phyloP scores from a whole-genome alignment of 2,797 vertebrate species.

The Poeciliopsis turneri region DNA sequence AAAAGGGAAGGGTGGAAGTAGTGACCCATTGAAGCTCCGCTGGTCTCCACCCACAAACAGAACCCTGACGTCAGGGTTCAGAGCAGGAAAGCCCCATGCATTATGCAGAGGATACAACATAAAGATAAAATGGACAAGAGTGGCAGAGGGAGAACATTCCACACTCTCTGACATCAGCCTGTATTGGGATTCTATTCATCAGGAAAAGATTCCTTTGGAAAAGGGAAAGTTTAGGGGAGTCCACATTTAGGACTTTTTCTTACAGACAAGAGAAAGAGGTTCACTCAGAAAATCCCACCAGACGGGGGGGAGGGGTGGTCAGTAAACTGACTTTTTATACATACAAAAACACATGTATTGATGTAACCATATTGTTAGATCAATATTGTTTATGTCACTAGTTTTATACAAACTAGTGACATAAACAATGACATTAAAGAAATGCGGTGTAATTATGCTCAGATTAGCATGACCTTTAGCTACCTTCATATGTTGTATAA shows the following conservation, averaged over 20 bases:
- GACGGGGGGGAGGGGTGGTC: accelerated
- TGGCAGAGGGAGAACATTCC: conserved; percentile 53
- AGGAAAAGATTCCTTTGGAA: conserved; percentile 5
- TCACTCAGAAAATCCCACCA: no score
- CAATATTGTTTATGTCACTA: no score
- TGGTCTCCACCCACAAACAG: conserved; percentile 45
- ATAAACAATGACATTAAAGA: no score
- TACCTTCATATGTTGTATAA: no score
- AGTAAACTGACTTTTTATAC: no score
- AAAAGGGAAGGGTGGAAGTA: conserved; percentile 35
- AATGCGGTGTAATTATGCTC: no score
- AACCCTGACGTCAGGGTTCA: conserved; percentile 53
- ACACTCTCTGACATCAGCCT: conserved; percentile 30
- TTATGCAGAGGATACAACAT: conserved; percentile 31
- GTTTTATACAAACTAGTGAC: no score
- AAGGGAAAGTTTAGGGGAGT: background rate
- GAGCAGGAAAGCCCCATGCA: conserved; percentile 49
- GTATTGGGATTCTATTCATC: conserved; percentile 30
- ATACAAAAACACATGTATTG: no score
- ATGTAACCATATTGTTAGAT: no score
- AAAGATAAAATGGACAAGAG: conserved; percentile 50
- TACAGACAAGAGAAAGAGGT: background rate
- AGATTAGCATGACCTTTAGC: no score
- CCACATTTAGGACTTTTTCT: background rate
- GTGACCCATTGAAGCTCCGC: conserved; percentile 38